phyloP scores from a whole-genome alignment of 2,113 vertebrate genomes.

The Psophia crepitans region DNA sequence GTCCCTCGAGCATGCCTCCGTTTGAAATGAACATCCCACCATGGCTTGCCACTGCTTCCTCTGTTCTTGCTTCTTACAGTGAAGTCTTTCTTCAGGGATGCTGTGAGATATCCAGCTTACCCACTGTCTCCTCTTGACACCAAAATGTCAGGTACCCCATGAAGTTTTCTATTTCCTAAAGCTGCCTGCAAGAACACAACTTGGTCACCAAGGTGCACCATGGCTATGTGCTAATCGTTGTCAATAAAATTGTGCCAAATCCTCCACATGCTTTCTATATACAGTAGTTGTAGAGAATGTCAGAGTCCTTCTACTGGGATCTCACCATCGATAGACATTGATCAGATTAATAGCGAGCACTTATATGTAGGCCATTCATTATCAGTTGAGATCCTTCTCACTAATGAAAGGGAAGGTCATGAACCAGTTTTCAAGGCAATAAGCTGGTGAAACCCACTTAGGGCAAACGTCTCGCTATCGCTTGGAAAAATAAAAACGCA shows the following conservation, averaged over 20 bases:
- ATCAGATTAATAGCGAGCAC: not conserved
- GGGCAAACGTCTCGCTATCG: not conserved
- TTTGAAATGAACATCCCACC: accelerated
- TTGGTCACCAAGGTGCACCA: not conserved
- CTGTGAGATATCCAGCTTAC: not conserved
- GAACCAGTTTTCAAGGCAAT: not conserved
- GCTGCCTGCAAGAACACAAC: not conserved
- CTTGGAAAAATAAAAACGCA: not conserved
- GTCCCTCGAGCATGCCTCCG: accelerated
- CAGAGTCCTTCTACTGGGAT: not conserved
- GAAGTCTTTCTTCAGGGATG: not conserved
- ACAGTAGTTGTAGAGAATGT: not conserved
- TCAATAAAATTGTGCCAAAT: not conserved
- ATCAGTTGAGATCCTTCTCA: not conserved
- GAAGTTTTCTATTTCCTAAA: not conserved
- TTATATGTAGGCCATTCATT: not conserved
- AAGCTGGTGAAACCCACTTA: not conserved
- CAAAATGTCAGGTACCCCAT: not conserved
- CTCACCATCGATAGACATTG: accelerated
- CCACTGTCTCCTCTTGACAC: not conserved
- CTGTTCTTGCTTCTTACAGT: not conserved
- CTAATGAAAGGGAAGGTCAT: not conserved
- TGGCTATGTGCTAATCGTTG: not conserved
- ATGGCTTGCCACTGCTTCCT: accelerated
- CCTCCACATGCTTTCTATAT: not conserved